Base-by-base conservation (phyloP, 2,113 vertebrate species). In the Trematocara marginatum region DNA sequence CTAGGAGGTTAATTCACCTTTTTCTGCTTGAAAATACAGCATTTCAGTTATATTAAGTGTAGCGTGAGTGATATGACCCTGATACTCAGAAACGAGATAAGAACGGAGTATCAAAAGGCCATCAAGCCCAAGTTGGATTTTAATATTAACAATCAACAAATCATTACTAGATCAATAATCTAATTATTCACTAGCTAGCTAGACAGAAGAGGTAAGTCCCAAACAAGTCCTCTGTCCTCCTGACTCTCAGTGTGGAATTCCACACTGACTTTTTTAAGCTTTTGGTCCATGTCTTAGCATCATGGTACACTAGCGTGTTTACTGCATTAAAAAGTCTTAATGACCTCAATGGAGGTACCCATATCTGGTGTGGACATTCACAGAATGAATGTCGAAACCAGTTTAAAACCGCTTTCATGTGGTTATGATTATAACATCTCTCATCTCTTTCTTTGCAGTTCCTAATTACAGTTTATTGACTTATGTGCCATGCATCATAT, bases 21-120 rank as follows among this genome's bases (percentile, higher is more conserved):
- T 35, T 20, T 80, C 29, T 59, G 13, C 34, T 81, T 85, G 29
- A 85, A 74, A 74, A 31, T 16, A 6, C 59, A 64, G 59, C 26
- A 76, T 26, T 47, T 29, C 20, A 47, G 7, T 10, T 54, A 20
- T 49, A 13, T 66, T 18, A 47, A 16, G 69, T 74, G 69, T 74
- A 18, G 2, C 1, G 4, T 8, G 69, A 29, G 42, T 40, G 64
- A 3, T 42, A 18, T 35, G 16, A 31, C 26, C 13, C n/a, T 18
- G 38, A 69, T 81, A 26, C 4, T 54, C 59, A 23, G 13, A 45
- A 71, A 74, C 15, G 0, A 71, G 66, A 74, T 47, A 18, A 18
- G 16, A 49, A 49, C n/a, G 26, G 15, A 31, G 4, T 49, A 49
- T 49, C 23, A 49, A 11, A 76, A 49, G 15, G 38, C 2, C 66